phyloP scores from a whole-genome alignment of 2,888 invertebrate species.

The Caenorhabditis parvicauda region DNA sequence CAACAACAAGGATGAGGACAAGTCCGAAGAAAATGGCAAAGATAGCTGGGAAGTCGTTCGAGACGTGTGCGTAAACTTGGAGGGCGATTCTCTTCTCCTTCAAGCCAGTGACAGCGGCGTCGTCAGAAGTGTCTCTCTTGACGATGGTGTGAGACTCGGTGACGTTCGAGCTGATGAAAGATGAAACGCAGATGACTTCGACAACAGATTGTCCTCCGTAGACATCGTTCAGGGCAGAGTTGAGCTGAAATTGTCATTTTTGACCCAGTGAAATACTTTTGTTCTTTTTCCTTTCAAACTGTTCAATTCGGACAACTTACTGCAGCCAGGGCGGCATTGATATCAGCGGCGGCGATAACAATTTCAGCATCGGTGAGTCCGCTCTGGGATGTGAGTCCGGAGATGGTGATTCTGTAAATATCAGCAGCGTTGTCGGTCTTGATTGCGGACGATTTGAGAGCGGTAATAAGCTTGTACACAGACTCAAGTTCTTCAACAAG shows the following conservation, averaged over 20 bases:
- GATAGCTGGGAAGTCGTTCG: conserved; percentile 55
- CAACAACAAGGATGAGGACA: conserved; percentile 31
- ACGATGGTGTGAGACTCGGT: conserved; percentile 20
- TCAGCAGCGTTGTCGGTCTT: conserved; percentile 31
- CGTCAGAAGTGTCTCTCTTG: conserved; percentile 21
- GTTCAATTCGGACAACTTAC: too few species aligned
- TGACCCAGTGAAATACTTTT: background rate
- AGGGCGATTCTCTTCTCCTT: conserved; percentile 9
- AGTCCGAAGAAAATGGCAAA: conserved; percentile 58
- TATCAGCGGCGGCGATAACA: conserved; percentile 18
- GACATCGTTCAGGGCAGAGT: conserved; percentile 21
- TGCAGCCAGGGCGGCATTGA: conserved; percentile 22
- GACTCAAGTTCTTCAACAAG: conserved; percentile 30
- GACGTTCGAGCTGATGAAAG: conserved; percentile 6
- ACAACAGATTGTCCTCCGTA: conserved; percentile 42
- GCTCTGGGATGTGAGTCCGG: conserved; percentile 12
- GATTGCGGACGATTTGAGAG: conserved; percentile 27
- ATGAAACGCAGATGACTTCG: conserved; percentile 27
- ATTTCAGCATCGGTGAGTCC: conserved; percentile 22
- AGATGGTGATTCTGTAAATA: conserved; percentile 21
- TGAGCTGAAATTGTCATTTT: conserved; percentile 10
- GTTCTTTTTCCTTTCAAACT: background rate
- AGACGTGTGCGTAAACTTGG: conserved; percentile 40
- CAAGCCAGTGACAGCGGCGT: background rate
- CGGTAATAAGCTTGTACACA: conserved; percentile 28